These are phyloP conservation scores for Caligus rogercresseyi DNA, from an alignment of 1,140 invertebrate genomes.

Conservation along the genomic window DNA sequence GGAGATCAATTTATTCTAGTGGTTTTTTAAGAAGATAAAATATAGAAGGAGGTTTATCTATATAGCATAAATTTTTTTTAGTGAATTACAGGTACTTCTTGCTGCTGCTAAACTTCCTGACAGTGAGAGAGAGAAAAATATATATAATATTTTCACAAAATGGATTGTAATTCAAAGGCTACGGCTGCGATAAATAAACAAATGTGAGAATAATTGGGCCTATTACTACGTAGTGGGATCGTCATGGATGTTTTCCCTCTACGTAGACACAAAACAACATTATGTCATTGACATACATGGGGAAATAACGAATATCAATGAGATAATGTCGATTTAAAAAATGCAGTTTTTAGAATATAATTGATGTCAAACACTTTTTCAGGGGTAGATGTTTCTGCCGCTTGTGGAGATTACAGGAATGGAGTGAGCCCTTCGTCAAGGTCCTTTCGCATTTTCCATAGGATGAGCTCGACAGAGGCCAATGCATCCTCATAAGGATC, in stretches of 20 bases:
- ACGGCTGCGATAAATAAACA: too few relatives aligned
- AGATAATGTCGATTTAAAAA: too few relatives aligned
- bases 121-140: neutral
- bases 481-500: conserved; percentile 71
- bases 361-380: neutral
- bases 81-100: neutral
- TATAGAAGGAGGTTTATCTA: neutral
- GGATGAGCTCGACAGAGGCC: conserved; percentile 60
- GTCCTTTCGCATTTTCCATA: conserved; percentile 47
- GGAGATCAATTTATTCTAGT: neutral
- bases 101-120: neutral
- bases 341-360: too few relatives aligned
- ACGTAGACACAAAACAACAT: neutral
- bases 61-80: neutral
- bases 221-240: too few relatives aligned
- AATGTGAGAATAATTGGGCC: too few relatives aligned
- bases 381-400: conserved; percentile 4
- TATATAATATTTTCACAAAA: neutral
- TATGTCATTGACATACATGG: neutral
- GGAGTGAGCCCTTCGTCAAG: conserved; percentile 22
- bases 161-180: neutral
- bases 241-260: too few relatives aligned
- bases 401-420: neutral
- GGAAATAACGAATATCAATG: neutral
- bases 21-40: neutral